These are phyloP conservation scores for Tiliacea citrago DNA, from an alignment of 2,888 invertebrate genomes.

Conservation along the genomic window DNA sequence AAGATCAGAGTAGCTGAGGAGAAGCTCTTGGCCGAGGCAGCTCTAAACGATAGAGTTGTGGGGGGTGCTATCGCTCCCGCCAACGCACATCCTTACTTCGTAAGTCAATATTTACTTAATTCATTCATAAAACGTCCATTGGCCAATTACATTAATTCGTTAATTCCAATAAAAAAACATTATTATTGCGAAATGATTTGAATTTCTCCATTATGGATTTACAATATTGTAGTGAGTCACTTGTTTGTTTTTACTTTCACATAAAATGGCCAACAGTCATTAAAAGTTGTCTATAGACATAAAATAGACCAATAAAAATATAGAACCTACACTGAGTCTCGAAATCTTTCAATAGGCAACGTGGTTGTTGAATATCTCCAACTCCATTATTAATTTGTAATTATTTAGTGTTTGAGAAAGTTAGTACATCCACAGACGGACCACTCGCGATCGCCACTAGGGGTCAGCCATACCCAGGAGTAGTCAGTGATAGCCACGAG, in stretches of 20 bases:
- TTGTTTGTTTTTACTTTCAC: background rate
- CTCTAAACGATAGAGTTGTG: constrained; percentile 69
- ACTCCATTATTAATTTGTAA: background rate
- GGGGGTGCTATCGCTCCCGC: constrained; percentile 74
- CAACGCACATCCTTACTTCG: constrained; percentile 73
- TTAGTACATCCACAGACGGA: background rate
- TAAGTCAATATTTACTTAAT: too few relatives aligned
- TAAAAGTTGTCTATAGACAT: background rate
- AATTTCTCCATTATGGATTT: too few relatives aligned
- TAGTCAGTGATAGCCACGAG: too few relatives aligned
- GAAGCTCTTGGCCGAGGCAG: background rate
- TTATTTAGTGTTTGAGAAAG: background rate
- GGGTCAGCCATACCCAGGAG: background rate
- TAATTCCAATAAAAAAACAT: too few relatives aligned
- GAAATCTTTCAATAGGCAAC: background rate
- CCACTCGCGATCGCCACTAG: too few relatives aligned
- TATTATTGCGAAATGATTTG: too few relatives aligned
- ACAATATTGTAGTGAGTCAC: constrained; percentile 64
- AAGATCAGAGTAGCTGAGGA: constrained; percentile 76
- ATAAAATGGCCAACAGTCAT: background rate
- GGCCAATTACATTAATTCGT: too few relatives aligned
- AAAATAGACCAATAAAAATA: background rate
- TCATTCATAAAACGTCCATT: too few relatives aligned
- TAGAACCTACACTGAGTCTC: background rate
- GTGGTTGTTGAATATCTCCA: background rate